Percentiles rank a stretch among this genome's conserved stretches.
These are phyloP conservation scores for Mormyrus iriodes DNA, from an alignment of 2,113 vertebrate genomes.

Conservation along the genomic window DNA sequence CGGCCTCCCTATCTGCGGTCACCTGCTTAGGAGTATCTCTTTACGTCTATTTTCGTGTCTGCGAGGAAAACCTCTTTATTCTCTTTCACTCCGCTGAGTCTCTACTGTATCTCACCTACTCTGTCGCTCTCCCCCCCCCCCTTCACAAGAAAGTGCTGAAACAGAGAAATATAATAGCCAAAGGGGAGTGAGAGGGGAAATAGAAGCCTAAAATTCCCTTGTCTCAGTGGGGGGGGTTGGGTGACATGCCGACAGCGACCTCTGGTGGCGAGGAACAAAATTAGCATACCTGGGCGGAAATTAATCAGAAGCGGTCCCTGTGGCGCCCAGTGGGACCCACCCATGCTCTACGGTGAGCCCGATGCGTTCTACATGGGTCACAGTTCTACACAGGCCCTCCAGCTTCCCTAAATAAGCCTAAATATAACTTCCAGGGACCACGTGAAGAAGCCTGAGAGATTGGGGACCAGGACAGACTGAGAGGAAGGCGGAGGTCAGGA, in stretches of 20 bases:
- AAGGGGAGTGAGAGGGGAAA: constrained; percentile 13
- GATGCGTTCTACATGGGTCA: neutral
- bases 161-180: constrained; percentile 32
- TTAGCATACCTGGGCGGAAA: neutral
- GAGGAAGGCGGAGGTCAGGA: neutral
- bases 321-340: neutral
- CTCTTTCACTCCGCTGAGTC: constrained; percentile 9
- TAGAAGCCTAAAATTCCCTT: neutral
- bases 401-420: neutral
- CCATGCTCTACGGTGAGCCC: neutral
- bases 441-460: neutral
- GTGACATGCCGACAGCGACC: neutral
- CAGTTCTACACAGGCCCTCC: neutral
- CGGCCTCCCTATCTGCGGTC: neutral
- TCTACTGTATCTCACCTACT: neutral
- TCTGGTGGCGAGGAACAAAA: neutral
- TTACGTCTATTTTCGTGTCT: constrained; percentile 17
- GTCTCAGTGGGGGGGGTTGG: neutral
- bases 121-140: neutral
- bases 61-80: neutral
- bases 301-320: neutral
- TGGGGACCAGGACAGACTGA: neutral
- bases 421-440: neutral
- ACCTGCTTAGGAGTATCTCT: neutral
- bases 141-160: constrained; percentile 29